phyloP scores from a whole-genome alignment of 2,797 vertebrate species.

The Lutjanus argentimaculatus region DNA sequence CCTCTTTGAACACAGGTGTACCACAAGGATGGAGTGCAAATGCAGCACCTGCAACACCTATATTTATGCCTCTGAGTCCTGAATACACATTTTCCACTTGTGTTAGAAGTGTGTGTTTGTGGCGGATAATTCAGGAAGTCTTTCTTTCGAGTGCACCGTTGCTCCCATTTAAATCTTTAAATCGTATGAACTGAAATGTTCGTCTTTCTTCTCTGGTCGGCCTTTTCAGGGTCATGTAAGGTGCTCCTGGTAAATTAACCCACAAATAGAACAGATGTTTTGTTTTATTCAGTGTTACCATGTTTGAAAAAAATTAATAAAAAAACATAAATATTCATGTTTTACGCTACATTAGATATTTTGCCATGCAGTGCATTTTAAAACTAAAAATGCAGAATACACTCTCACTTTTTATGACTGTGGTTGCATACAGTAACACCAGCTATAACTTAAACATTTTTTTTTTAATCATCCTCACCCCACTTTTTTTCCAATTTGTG shows the following conservation, averaged over 20 bases:
- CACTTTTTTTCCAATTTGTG: neutral
- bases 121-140: neutral
- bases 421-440: neutral
- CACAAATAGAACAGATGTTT: neutral
- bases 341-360: neutral
- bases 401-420: neutral
- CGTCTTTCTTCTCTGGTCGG: neutral
- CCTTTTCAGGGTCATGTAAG: neutral
- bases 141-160: neutral
- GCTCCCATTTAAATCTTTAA: neutral
- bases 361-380: neutral
- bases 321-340: neutral
- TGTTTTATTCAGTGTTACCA: neutral
- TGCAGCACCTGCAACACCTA: too few relatives aligned
- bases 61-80: too few relatives aligned
- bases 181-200: neutral
- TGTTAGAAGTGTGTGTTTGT: neutral
- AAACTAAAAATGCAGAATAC: neutral
- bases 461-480: neutral
- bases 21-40: too few relatives aligned
- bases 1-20: too few relatives aligned
- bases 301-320: neutral
- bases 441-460: neutral
- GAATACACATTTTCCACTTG: neutral
- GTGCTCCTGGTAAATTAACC: neutral